These are phyloP conservation scores for Periophthalmodon schlosseri DNA, from an alignment of 2,113 vertebrate species.

Conservation along the genomic window DNA sequence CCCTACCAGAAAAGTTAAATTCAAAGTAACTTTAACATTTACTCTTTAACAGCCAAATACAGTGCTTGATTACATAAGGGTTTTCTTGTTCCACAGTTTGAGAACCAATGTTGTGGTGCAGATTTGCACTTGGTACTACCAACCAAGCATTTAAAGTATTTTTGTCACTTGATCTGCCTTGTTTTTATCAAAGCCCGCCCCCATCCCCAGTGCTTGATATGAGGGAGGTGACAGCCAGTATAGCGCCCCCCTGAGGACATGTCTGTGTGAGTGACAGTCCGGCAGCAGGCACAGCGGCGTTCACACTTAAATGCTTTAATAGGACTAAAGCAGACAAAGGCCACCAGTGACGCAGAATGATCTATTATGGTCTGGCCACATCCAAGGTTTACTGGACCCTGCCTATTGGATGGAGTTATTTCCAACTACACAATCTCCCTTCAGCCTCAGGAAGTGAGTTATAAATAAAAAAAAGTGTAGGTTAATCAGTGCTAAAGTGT, in stretches of 20 bases:
- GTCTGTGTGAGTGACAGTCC: slow-evolving; percentile 66
- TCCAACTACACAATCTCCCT: slow-evolving; percentile 79
- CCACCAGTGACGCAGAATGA: slow-evolving; percentile 76
- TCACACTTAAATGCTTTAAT: slow-evolving; percentile 83
- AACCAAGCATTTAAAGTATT: not conserved
- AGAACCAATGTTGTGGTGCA: not conserved
- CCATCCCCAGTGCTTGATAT: slow-evolving; percentile 58
- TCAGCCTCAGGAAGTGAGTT: slow-evolving; percentile 78
- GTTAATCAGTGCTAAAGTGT: slow-evolving; percentile 67
- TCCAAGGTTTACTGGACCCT: slow-evolving; percentile 76
- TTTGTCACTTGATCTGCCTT: slow-evolving; percentile 12
- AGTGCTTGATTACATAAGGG: not conserved
- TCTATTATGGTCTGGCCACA: slow-evolving; percentile 79
- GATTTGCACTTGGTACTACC: not conserved
- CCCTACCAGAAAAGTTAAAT: not conserved
- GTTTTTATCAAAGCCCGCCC: slow-evolving; percentile 48
- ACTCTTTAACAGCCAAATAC: not conserved
- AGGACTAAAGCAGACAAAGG: slow-evolving; percentile 79
- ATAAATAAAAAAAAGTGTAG: slow-evolving; percentile 76
- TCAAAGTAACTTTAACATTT: not conserved
- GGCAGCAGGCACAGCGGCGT: slow-evolving; percentile 73
- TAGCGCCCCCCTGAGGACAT: slow-evolving; percentile 64
- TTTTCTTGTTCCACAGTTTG: not conserved
- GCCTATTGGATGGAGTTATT: slow-evolving; percentile 79
- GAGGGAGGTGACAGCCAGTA: slow-evolving; percentile 68